Evolutionary conservation across 2,113 vertebrate species (phyloP).

Genomic region (Tyrannus savana): DNA sequence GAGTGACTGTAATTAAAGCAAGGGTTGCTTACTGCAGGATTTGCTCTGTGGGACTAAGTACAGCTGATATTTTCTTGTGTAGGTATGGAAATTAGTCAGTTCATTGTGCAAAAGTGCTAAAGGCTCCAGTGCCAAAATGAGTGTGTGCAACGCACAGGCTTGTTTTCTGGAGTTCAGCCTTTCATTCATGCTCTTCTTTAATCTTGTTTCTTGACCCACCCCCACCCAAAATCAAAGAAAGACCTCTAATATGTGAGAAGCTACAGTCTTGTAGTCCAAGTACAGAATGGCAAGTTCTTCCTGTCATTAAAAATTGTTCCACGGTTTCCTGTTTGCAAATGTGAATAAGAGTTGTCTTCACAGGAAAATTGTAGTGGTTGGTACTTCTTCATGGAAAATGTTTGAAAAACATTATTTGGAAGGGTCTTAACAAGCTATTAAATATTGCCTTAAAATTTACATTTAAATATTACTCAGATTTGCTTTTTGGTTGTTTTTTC

Average conservation of each 20-base stretch:
- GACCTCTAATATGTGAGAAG: background rate
- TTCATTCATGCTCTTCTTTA: background rate
- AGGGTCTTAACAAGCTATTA: background rate
- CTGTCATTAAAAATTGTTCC: background rate
- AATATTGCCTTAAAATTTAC: background rate
- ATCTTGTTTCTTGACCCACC: background rate
- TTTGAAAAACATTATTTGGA: background rate
- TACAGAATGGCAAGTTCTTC: background rate
- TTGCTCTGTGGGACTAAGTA: background rate
- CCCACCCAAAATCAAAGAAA: background rate
- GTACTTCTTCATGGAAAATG: background rate
- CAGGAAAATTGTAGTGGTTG: background rate
- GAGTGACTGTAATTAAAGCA: background rate
- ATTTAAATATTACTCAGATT: background rate
- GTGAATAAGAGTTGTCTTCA: background rate
- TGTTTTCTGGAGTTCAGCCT: background rate
- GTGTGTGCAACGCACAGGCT: background rate
- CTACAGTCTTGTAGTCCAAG: background rate
- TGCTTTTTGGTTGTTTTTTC: background rate
- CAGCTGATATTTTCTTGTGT: background rate
- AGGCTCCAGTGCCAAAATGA: background rate
- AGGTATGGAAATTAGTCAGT: background rate
- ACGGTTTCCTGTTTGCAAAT: fast-evolving
- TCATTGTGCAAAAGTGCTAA: background rate
- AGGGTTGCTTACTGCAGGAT: background rate